Evolutionary conservation across 2,888 invertebrate genomes (phyloP), one percentile per base, ranked within the genome.

Genomic region (Steromphala cineraria): DNA sequence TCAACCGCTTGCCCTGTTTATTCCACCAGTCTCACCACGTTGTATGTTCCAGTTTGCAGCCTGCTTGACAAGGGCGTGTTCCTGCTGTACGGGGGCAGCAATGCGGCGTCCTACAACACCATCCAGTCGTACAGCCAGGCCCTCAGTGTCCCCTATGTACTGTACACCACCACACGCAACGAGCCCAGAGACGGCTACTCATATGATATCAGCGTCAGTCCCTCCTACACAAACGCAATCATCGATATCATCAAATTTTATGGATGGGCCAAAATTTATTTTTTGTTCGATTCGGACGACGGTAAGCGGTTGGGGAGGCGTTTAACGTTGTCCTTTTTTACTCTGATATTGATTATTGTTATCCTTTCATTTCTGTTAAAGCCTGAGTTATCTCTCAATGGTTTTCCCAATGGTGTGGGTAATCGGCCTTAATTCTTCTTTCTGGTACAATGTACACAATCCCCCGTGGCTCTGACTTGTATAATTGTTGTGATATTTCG

Each of bases 181-280:
- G 86, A 84, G 31, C 82, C 80, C 0, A 75, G 81, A 31, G 86
- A 87, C 79, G 86, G 84, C 21, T 89, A 87, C 79, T 82, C 83
- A n/a, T 93, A 87, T 82, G 89, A 91, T 79, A 83, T 93, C 75
- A 90, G 90, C 93, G 96, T 99, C 96, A 95, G 98, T 84, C 99
- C 99, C 55, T 97, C 98, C 94, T 98, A 98, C 94, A 97, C 98
- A 94, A 96, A 96, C 91, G 98, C 99, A 81, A 96, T 99, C 92
- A 97, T 98, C 88, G 98, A 98, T 94, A 96, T 98, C 81, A 97
- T 99, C 90, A 95, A 96, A 86, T 96, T 97, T 94, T 99, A 99
- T 94, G 96, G 96, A 71, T 98, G 98, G 98, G 95, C 95, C 89
- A 96, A 96, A 92, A 96, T 98, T 87, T 97, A 98, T 91, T 98